Percentiles rank a stretch among this genome's conserved stretches.
Conservation (phyloP, 2,888 invertebrate species). For the Branchellion lobata region DNA sequence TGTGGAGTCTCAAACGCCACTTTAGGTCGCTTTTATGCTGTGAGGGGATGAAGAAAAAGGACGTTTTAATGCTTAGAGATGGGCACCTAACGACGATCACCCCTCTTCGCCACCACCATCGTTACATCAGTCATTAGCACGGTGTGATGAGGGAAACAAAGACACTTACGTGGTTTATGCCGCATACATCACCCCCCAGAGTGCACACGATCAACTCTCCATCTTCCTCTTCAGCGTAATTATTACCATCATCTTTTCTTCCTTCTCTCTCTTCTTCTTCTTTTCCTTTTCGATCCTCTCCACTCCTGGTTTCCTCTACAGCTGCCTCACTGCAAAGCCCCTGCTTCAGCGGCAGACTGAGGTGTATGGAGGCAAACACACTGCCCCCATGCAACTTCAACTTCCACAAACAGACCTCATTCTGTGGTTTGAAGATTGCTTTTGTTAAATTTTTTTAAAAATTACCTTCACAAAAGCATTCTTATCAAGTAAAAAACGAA, state of each 20-base stretch:
- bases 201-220: neutral
- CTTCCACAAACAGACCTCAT: conserved; percentile 20
- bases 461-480: no score
- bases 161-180: neutral
- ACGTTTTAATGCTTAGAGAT: no score
- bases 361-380: conserved; percentile 65
- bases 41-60: conserved; percentile 45
- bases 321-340: conserved; percentile 57
- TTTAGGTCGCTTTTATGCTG: conserved; percentile 65
- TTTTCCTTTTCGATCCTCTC: neutral
- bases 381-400: conserved; percentile 62
- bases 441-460: neutral
- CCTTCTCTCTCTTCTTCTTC: neutral
- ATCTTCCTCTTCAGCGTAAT: neutral
- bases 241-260: neutral
- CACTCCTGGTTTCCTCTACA: neutral
- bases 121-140: no score
- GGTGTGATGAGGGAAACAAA: no score
- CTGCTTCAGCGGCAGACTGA: no score
- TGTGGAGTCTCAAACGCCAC: conserved; percentile 68
- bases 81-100: no score
- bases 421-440: neutral
- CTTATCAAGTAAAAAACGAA: no score
- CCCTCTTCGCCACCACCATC: no score
- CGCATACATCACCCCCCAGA: neutral